These are phyloP conservation scores for Bothrops jararaca DNA, from an alignment of 2,113 vertebrate genomes.

Conservation along the genomic window DNA sequence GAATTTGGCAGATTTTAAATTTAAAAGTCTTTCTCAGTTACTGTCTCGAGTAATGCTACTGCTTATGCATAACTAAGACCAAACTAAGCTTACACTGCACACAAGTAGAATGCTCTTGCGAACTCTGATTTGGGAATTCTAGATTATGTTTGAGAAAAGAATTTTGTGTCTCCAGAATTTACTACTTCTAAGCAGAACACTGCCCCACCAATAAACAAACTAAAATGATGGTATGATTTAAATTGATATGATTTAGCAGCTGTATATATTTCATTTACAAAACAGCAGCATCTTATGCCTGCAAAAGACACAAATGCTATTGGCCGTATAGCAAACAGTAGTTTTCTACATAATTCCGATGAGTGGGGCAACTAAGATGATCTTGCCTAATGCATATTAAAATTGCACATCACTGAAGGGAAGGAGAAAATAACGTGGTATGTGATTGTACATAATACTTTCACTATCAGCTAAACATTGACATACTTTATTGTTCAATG, in stretches of 20 bases:
- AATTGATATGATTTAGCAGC: slow-evolving; percentile 9
- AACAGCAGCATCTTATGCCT: neutral
- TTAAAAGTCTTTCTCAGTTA: neutral
- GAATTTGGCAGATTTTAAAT: neutral
- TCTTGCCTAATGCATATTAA: neutral
- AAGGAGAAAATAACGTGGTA: neutral
- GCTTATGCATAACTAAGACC: neutral
- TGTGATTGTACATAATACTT: neutral
- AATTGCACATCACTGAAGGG: neutral
- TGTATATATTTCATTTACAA: slow-evolving; percentile 22
- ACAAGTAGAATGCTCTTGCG: neutral
- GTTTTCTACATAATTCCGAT: slow-evolving; percentile 15
- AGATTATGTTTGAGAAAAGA: neutral
- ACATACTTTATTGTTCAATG: neutral
- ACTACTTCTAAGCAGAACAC: slow-evolving; percentile 2
- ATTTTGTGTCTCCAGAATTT: neutral
- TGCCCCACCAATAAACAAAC: neutral
- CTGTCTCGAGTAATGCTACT: neutral
- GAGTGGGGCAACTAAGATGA: neutral
- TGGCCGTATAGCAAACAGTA: neutral
- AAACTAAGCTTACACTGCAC: neutral
- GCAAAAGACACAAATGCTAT: neutral
- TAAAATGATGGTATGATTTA: slow-evolving; percentile 6
- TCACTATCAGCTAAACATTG: neutral
- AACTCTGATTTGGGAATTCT: neutral